Conservation (phyloP, 2,888 invertebrate genomes). For the Cantharis nigra region DNA sequence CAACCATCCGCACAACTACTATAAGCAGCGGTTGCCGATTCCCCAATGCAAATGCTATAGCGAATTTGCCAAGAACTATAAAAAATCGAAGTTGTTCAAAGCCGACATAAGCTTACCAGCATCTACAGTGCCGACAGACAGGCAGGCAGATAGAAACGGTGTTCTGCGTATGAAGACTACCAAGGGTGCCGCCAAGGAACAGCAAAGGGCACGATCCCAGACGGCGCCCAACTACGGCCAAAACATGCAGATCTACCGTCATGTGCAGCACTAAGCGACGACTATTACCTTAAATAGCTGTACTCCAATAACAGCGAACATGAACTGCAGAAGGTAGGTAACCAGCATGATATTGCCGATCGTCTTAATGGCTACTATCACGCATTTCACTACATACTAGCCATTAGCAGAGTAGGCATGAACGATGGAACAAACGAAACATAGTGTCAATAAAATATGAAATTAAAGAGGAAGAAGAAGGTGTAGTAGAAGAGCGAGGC, state of each 20-base stretch:
- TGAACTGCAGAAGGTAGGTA: slow-evolving; percentile 99
- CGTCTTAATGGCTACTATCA: slow-evolving; percentile 98
- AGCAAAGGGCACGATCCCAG: slow-evolving; percentile 19
- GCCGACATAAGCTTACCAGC: slow-evolving; percentile 48
- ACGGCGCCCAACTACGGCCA: slow-evolving; percentile 46
- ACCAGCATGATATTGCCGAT: slow-evolving; percentile 99
- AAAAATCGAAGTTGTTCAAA: slow-evolving; percentile 33
- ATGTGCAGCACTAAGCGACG: slow-evolving; percentile 49
- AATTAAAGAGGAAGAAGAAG: slow-evolving; percentile 20
- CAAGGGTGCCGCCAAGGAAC: slow-evolving; percentile 33
- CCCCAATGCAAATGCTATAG: slow-evolving; percentile 27
- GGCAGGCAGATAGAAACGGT: slow-evolving; percentile 44
- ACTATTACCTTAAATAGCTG: slow-evolving; percentile 96
- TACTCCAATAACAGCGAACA: slow-evolving; percentile 99
- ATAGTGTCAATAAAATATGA: slow-evolving; percentile 35
- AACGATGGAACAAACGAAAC: slow-evolving; percentile 52
- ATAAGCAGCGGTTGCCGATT: slow-evolving; percentile 35
- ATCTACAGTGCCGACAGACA: slow-evolving; percentile 48
- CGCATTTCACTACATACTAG: slow-evolving; percentile 99
- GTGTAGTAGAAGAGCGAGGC: slow-evolving; percentile 37
- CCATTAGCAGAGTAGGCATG: slow-evolving; percentile 51
- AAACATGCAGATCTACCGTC: slow-evolving; percentile 52
- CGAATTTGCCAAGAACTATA: slow-evolving; percentile 30
- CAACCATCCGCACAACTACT: slow-evolving; percentile 42
- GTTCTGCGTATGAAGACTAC: slow-evolving; percentile 35